A percentile compares a stretch with the other conserved stretches of the same genome.
Evolutionary conservation across 2,113 vertebrate genomes (phyloP).

Genomic region (Eulemur macaco): DNA sequence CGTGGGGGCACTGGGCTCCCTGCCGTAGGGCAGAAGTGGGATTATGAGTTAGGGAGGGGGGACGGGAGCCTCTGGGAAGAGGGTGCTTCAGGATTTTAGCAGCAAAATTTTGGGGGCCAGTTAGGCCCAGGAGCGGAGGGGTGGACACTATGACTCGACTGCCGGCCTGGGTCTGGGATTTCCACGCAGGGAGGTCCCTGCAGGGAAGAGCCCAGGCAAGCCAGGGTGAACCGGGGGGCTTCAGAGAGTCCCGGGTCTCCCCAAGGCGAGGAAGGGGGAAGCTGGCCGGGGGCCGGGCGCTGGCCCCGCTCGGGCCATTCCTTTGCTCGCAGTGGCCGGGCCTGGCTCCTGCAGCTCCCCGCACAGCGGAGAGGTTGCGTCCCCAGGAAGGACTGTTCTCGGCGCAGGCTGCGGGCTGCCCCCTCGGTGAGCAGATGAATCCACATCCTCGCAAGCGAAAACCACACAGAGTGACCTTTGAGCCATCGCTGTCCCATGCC

Average conservation of each 20-base stretch:
- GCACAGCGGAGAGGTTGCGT: background rate
- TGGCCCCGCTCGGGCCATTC: background rate
- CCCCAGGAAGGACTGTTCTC: background rate
- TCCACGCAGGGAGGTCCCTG: background rate
- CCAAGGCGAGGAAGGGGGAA: background rate
- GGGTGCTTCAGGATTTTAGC: background rate
- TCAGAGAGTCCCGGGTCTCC: background rate
- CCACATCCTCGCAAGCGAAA: accelerated
- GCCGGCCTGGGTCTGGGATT: background rate
- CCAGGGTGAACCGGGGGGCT: background rate
- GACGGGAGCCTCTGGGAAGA: background rate
- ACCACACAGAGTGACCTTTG: accelerated
- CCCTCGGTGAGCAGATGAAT: background rate
- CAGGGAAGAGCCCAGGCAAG: background rate
- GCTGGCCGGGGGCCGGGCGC: accelerated
- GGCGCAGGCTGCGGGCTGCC: accelerated
- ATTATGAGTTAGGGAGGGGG: background rate
- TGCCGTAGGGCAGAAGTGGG: background rate
- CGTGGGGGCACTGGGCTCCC: background rate
- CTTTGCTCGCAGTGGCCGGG: background rate
- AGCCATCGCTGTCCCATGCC: accelerated
- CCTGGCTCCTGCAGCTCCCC: background rate
- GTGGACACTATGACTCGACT: accelerated
- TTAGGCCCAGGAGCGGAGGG: background rate
- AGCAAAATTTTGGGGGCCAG: too few species aligned